Evolutionary conservation across 1,140 invertebrate genomes (phyloP), one percentile per base, ranked within the genome.

Genomic region (Microplitis mediator): DNA sequence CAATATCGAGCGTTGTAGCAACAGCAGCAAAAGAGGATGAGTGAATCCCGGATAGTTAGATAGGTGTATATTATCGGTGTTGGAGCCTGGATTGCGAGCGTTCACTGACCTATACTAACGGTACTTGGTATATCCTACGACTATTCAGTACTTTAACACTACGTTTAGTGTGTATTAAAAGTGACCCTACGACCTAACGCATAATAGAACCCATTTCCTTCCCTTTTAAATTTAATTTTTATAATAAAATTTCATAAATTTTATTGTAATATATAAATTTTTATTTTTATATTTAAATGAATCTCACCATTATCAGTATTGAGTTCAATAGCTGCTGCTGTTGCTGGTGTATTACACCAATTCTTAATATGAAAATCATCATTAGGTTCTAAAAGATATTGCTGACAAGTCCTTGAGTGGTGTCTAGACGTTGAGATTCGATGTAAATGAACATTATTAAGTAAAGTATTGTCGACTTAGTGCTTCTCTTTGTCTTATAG

Each of bases 401-500:
- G 90, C 80, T 93, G 90, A 74, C 91, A 90, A 16, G 86, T 82
- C 68, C 86, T 85, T 23, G 84, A 85, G 69, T 84, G 82, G 74
- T 84, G 79, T 68, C 84, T 80, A 60, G 80, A 81, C 9, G 79
- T 79, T 61, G 83, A 82, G 34, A 79, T 75, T 39, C 93, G 90
- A 75, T 93, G 93, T 81, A 93, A 89, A 84, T 94, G 93, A 72
- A 95, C 93, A 75, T 91, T 93, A 84, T 94, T 94, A 45, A 95
- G 84, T 71, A 95, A 88, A 65, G 94, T 94, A 84, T 94, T 94
- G 69, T 65, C 93, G 87, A 35, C 92, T 93, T 5, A 96, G 84
- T 2, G 94, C 95, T 80, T 95, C 94, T 72, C 95, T 90, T 83
- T 98, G 96, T 68, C 94, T 89, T 1, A 96, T 91, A 0, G 96